Evolutionary conservation across 2,888 invertebrate genomes (phyloP), one percentile per base, ranked within the genome.

Genomic region (Andrena praecox): DNA sequence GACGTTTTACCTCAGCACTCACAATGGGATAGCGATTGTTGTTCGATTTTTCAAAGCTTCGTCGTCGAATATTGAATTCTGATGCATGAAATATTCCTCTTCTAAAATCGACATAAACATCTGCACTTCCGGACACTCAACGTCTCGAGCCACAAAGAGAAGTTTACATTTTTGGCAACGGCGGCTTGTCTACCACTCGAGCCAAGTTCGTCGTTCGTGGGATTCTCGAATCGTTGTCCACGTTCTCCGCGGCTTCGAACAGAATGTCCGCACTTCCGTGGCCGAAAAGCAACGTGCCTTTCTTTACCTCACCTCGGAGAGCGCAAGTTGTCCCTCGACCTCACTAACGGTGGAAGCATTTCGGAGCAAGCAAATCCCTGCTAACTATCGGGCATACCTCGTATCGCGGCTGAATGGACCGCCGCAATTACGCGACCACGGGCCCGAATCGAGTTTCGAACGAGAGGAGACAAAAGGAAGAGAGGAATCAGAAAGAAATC

Each of bases 401-500:
- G 20, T 54, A n/a, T 8, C 20, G 54, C 50, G 35, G 64, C 42
- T 64, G 27, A 42, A 64, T 64, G 64, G 64, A 27, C 10, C 52
- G 67, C 33, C 20, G 27, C 29, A 48, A 48, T 62, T 48, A 64
- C 31, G 24, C 20, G 5, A 48, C 27, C 64, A 12, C 42, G 42
- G 12, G 7, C 56, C 8, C 42, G 50, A 16, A 50, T 60, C 48
- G 67, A 20, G 50, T 67, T 71, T 64, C 56, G 31, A 4, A 33
- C 33, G 50, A 1, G 20, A 24, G 31, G 33, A n/a, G 2, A 12
- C 8, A n/a, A 50, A 48, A 24, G 16, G 12, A 10, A 6, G 16
- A 35, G 48, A 59, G 16, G 12, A 42, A 16, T 42, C 42, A 5
- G 42, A 16, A 16, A 10, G 20, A n/a, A 63, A 59, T 24, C 12